Evolutionary conservation across 64 coral and sea anemone species (phyloP), one percentile per base, ranked within the genome.

Genomic region (Catalaphyllia jardinei): DNA sequence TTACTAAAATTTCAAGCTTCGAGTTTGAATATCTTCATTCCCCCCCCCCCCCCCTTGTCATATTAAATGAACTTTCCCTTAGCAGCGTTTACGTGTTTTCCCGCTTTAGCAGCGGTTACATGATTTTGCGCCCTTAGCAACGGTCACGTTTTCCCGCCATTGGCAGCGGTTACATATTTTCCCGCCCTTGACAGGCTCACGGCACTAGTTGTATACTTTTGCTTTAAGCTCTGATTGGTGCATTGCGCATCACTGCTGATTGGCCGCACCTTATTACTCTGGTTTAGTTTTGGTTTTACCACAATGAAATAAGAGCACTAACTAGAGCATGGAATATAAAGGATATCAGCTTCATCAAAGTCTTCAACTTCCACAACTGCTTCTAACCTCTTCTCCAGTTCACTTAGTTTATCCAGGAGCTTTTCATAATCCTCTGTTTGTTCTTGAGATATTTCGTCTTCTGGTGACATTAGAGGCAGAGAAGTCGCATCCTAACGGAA

Each of bases 321-420:
- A 11, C n/a, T 24, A 33, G 17, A 8, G 17, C 27, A 31, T 0
- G 1, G 54, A 14, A 46, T 46, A 46, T 46, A 71, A 85, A 85
- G 81, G 81, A 85, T 85, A 85, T 92, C 90, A 78, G 82, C 82
- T 79, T 92, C 90, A 51, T 92, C 90, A 57, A 92, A 92, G 72
- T 92, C 90, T 55, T 92, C 90, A 18, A 92, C 49, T 39, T 92
- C 90, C 16, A 92, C 82, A 16, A 86, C 90, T 51, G 83, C 90
- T 64, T 92, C 90, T 17, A 92, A 39, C 24, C 52, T 92, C 54
- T 31, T 82, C 39, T 92, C 90, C 8, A 92, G 74, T 27, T 92
- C 74, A 60, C 65, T 77, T 13, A 92, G n/a, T 72, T 72, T 75
- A 17, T 65, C 73, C 60, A 35, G 31, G 0, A 89, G 25, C 39